These are phyloP conservation scores for Lampropteryx suffumata DNA, from an alignment of 2,888 invertebrate species.

Conservation along the genomic window DNA sequence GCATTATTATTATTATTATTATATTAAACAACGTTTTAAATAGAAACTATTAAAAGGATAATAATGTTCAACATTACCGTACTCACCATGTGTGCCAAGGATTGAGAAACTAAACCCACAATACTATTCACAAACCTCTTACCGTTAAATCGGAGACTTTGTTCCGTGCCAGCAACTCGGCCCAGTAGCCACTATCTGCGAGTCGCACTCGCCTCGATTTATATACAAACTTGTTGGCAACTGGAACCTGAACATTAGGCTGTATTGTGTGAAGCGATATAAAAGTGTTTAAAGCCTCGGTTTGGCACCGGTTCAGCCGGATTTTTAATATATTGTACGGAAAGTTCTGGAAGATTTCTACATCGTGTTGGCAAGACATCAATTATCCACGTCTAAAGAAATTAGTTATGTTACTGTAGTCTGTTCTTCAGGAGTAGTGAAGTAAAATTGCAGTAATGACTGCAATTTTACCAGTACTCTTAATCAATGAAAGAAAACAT, in stretches of 20 bases:
- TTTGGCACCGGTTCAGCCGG: slow-evolving; percentile 32
- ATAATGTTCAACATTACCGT: no score
- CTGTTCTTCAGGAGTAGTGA: no score
- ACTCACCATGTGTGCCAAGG: slow-evolving; percentile 12
- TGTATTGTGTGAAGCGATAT: slow-evolving; percentile 32
- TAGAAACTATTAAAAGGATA: no score
- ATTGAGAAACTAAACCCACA: slow-evolving; percentile 16
- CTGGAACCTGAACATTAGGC: slow-evolving; percentile 35
- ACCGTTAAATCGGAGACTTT: slow-evolving; percentile 25
- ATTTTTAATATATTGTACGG: slow-evolving; percentile 30
- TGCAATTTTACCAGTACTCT: no score
- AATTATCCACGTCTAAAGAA: slow-evolving; percentile 18
- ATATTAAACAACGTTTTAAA: no score
- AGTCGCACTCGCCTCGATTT: slow-evolving; percentile 30
- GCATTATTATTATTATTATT: no score
- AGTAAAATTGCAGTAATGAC: no score
- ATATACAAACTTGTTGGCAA: slow-evolving; percentile 32
- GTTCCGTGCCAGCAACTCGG: slow-evolving; percentile 23
- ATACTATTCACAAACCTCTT: slow-evolving; percentile 25
- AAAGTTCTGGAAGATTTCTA: slow-evolving; percentile 22
- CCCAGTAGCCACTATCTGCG: slow-evolving; percentile 25
- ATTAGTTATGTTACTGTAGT: no score
- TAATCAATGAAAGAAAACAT: no score
- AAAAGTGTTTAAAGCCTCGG: slow-evolving; percentile 35
- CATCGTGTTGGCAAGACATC: slow-evolving; percentile 28